A percentile compares a stretch with the other conserved stretches of the same genome.
Evolutionary conservation across 2,888 invertebrate genomes (phyloP).

Genomic region (Incurvaria masculella): DNA sequence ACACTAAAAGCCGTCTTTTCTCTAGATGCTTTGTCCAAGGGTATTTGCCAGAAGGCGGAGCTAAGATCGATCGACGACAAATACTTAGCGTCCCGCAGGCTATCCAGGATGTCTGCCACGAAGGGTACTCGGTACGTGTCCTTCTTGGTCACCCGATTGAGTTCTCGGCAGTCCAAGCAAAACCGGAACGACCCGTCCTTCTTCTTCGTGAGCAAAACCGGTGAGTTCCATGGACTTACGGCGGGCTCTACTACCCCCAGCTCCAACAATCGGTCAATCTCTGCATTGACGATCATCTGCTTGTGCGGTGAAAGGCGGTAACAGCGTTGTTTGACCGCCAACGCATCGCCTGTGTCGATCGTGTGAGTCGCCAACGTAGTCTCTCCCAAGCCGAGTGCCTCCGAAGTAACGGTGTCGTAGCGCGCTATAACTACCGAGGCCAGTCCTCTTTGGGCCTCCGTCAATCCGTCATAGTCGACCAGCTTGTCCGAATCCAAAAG

Average conservation of each 20-base stretch:
- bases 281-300: too few relatives aligned
- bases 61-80: constrained; percentile 17
- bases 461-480: too few relatives aligned
- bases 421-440: too few relatives aligned
- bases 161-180: neutral
- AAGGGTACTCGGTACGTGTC: constrained; percentile 15
- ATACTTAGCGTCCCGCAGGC: constrained; percentile 17
- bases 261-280: too few relatives aligned
- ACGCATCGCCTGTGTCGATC: too few relatives aligned
- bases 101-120: constrained; percentile 20
- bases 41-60: constrained; percentile 12
- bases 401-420: too few relatives aligned
- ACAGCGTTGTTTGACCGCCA: too few relatives aligned
- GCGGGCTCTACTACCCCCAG: too few relatives aligned
- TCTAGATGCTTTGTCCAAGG: neutral
- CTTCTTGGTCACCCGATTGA: constrained; percentile 1
- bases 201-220: constrained; percentile 7
- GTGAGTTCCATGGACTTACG: too few relatives aligned
- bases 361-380: too few relatives aligned
- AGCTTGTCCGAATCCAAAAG: neutral
- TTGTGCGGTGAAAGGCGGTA: too few relatives aligned
- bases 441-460: neutral
- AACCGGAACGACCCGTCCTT: neutral
- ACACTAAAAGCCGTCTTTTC: constrained; percentile 13
- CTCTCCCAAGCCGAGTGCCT: too few relatives aligned